Base-by-base conservation (phyloP, 1,140 invertebrate genomes). In the Aphis craccivora region DNA sequence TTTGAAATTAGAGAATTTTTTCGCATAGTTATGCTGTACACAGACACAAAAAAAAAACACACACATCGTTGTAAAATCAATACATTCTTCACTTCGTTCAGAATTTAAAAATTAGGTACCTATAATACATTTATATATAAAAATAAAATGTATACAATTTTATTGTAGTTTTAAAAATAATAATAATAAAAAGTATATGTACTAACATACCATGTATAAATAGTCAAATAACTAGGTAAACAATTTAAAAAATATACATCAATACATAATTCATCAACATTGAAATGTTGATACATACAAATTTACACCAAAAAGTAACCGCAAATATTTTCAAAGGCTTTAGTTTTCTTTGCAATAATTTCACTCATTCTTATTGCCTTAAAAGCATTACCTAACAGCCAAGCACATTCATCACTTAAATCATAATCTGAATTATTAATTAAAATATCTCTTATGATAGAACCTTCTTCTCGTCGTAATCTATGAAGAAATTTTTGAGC, bases 331-430 rank as follows among this genome's bases (percentile, higher is more conserved):
- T 93, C 37, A 93, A 93, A 93, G 4, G 53, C 18, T 25, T 37
- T 43, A 25, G 35, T 22, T 30, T 0, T 93, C 20, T 1, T 37
- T 4, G n/a, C 43, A 18, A 51, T 53, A 83, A 86, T 6, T 14
- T 30, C 18, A n/a, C 7, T 93, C 25, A 55, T 40, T 40, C 53
- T 30, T 43, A 93, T 43, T 22, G 51, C 11, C 30, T 93, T 93
- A 7, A 93, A 93, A 81, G 55, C 81, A 86, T 93, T 93, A 40
- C 91, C 91, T 40, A 93, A 55, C 11, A 93, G 37, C 91, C 91
- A 93, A 25, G 91, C 91, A 93, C 91, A 93, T 93, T 93, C 91
- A 40, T 93, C 22, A 43, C 40, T 93, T 45, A 93, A 40, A 55
- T 93, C 43, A 3, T 86, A 60, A 0, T 83, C 23, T 93, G 23